A percentile compares a stretch with the other conserved stretches of the same genome.
phyloP scores from a whole-genome alignment of 1,140 invertebrate species.

The Brachystomella parvula region DNA sequence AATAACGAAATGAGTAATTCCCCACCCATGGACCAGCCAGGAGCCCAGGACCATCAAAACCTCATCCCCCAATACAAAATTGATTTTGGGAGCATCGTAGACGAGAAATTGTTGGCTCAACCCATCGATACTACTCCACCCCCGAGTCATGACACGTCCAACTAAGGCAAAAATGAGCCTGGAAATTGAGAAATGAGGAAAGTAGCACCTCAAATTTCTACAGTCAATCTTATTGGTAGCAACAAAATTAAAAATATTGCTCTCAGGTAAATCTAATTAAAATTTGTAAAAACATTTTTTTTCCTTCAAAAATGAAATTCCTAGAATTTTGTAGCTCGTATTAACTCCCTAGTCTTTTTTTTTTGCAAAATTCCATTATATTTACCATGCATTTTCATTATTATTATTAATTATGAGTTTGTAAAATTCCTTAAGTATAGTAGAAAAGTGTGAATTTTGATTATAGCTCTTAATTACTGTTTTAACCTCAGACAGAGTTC shows the following conservation, averaged over 20 bases:
- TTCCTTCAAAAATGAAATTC: neutral
- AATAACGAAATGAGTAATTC: conserved; percentile 7
- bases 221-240: neutral
- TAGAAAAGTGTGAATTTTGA: neutral
- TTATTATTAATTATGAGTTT: neutral
- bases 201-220: neutral
- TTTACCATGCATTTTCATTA: neutral
- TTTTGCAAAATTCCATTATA: neutral
- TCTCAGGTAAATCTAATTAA: neutral
- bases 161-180: neutral
- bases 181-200: neutral
- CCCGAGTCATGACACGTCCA: neutral
- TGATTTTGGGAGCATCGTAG: conserved; percentile 31
- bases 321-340: neutral
- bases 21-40: conserved; percentile 22
- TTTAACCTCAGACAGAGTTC: no score
- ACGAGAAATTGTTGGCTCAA: conserved; percentile 23
- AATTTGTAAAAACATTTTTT: neutral
- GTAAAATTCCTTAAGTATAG: neutral
- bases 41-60: no score
- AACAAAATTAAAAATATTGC: neutral
- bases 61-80: conserved; percentile 27
- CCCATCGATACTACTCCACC: neutral
- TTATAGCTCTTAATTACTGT: no score
- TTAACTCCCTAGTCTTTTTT: neutral